Percentiles rank a stretch among this genome's conserved stretches.
These are phyloP conservation scores for Actias luna DNA, from an alignment of 2,888 invertebrate genomes.

Conservation along the genomic window DNA sequence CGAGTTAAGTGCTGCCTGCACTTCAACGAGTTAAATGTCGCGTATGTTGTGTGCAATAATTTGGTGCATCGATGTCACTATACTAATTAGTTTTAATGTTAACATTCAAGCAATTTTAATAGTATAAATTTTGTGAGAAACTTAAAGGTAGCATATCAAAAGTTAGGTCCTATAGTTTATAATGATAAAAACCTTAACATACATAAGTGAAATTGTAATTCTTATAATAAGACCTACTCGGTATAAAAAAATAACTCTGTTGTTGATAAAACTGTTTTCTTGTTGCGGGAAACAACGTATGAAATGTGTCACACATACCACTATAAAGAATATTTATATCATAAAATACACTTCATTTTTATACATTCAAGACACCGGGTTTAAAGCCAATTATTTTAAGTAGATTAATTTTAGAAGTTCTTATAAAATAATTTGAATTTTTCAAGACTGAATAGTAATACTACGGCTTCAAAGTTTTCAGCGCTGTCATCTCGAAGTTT, in stretches of 20 bases:
- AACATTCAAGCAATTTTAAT: not conserved
- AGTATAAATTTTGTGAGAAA: not conserved
- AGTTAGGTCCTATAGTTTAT: not conserved
- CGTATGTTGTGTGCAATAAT: constrained; percentile 36
- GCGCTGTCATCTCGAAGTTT: not conserved
- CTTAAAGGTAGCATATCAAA: not conserved
- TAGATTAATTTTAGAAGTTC: not conserved
- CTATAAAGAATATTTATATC: no score
- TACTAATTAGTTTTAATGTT: not conserved
- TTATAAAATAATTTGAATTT: not conserved
- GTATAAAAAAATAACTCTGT: no score
- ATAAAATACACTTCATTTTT: no score
- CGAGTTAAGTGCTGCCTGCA: constrained; percentile 8
- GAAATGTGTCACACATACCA: no score
- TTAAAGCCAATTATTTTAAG: not conserved
- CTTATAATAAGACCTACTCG: no score
- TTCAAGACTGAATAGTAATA: not conserved
- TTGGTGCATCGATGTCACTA: constrained; percentile 22
- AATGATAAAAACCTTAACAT: no score
- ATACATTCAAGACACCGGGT: not conserved
- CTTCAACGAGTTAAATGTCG: constrained; percentile 35
- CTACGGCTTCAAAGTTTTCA: not conserved
- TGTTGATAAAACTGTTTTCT: no score
- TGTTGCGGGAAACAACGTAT: no score
- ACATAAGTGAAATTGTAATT: no score